Evolutionary conservation across 2,888 invertebrate species (phyloP).

Genomic region (Phytoseiulus persimilis): DNA sequence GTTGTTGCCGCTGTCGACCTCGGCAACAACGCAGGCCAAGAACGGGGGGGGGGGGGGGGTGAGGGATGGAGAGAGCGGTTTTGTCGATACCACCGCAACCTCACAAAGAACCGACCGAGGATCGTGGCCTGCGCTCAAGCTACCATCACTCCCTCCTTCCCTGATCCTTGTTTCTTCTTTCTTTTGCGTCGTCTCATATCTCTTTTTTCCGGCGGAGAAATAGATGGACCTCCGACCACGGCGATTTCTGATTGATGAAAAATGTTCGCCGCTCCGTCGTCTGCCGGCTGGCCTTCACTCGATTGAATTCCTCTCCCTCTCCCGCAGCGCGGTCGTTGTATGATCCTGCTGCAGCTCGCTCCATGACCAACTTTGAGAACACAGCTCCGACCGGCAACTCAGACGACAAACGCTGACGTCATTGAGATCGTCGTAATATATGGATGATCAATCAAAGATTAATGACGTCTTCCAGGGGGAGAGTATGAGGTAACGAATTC

Average conservation of each 20-base stretch:
- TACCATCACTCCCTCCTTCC: background rate
- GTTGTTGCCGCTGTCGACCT: background rate
- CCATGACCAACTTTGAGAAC: background rate
- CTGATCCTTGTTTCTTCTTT: background rate
- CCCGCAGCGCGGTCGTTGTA: background rate
- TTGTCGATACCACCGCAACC: background rate
- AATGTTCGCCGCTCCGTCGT: background rate
- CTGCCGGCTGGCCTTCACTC: background rate
- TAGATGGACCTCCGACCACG: slow-evolving; percentile 5
- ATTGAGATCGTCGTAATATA: background rate
- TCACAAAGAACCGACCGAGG: background rate
- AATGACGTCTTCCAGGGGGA: background rate
- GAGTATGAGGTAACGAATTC: background rate
- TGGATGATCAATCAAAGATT: background rate
- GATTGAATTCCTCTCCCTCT: background rate
- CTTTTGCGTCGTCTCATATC: background rate
- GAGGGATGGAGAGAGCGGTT: background rate
- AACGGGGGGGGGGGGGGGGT: no score
- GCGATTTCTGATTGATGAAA: slow-evolving; percentile 5
- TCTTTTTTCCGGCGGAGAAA: background rate
- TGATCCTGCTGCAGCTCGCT: background rate
- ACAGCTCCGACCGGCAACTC: background rate
- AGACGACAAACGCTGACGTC: background rate
- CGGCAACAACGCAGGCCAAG: background rate
- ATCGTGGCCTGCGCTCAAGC: background rate